These are phyloP conservation scores for Channa maculata DNA, from an alignment of 2,113 vertebrate genomes.

Conservation along the genomic window DNA sequence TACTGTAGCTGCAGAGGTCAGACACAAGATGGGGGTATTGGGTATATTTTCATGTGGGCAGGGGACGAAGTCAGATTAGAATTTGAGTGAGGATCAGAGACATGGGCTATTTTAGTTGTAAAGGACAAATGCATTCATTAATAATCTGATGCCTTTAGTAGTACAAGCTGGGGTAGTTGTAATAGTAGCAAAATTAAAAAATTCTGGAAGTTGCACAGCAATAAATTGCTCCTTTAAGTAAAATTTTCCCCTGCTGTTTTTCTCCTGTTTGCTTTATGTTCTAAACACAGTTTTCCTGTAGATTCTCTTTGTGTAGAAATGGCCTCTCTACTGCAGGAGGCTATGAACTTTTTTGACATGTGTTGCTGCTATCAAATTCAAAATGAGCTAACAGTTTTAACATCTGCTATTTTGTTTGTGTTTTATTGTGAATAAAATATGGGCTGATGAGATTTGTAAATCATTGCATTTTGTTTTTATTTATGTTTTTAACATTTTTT, in stretches of 20 bases:
- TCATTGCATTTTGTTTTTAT: too few relatives aligned
- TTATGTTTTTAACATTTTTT: too few relatives aligned
- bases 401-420: too few relatives aligned
- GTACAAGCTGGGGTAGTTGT: background rate
- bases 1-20: conserved; percentile 85
- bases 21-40: conserved; percentile 62
- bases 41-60: conserved; percentile 5
- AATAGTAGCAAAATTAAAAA: background rate
- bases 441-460: too few relatives aligned
- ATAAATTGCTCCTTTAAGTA: too few relatives aligned
- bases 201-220: too few relatives aligned
- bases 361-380: conserved; percentile 89
- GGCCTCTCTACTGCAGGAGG: conserved; percentile 89
- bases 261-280: too few relatives aligned
- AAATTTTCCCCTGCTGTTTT: too few relatives aligned
- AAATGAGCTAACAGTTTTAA: conserved; percentile 79
- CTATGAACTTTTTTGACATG: conserved; percentile 90
- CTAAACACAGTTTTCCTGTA: conserved; percentile 52
- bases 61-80: background rate
- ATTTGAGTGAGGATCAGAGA: background rate
- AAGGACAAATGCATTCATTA: too few relatives aligned
- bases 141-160: too few relatives aligned
- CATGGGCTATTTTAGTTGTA: too few relatives aligned
- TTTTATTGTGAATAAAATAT: too few relatives aligned
- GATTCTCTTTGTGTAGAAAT: conserved; percentile 87